A percentile compares a stretch with the other conserved stretches of the same genome.
phyloP scores from a whole-genome alignment of 2,113 vertebrate genomes.

The Phainopepla nitens region DNA sequence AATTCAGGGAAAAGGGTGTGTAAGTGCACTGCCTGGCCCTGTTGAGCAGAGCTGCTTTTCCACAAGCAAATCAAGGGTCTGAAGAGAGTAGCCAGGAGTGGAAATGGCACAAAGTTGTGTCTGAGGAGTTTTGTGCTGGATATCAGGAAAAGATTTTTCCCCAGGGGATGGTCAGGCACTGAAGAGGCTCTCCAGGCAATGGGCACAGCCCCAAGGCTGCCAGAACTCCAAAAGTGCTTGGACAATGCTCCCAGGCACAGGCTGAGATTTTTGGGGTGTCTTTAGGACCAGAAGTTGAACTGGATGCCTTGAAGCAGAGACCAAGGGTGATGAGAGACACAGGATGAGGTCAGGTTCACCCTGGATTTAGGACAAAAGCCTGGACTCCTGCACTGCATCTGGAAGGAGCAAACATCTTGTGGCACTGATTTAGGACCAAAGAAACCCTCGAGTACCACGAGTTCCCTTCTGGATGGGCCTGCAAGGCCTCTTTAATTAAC shows the following conservation, averaged over 20 bases:
- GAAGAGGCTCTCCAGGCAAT: background rate
- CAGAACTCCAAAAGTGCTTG: background rate
- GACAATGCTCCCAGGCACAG: too few species aligned
- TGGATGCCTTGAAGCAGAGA: background rate
- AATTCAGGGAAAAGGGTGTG: rapidly evolving
- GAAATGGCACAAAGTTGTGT: background rate
- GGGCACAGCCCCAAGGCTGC: rapidly evolving
- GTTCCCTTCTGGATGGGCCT: background rate
- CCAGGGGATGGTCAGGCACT: background rate
- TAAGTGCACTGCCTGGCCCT: background rate
- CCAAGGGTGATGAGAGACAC: background rate
- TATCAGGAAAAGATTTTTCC: background rate
- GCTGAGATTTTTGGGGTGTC: background rate
- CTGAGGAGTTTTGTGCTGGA: background rate
- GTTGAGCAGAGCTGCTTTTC: background rate
- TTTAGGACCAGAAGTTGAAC: background rate
- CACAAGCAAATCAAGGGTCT: background rate
- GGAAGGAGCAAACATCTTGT: background rate
- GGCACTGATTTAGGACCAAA: background rate
- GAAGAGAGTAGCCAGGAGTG: background rate
- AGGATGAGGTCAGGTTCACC: background rate
- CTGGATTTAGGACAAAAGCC: background rate
- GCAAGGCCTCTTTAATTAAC: rapidly evolving
- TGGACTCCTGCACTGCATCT: background rate
- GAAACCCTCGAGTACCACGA: rapidly evolving